These are phyloP conservation scores for Furcifer pardalis DNA, from an alignment of 2,797 vertebrate genomes.

Conservation along the genomic window DNA sequence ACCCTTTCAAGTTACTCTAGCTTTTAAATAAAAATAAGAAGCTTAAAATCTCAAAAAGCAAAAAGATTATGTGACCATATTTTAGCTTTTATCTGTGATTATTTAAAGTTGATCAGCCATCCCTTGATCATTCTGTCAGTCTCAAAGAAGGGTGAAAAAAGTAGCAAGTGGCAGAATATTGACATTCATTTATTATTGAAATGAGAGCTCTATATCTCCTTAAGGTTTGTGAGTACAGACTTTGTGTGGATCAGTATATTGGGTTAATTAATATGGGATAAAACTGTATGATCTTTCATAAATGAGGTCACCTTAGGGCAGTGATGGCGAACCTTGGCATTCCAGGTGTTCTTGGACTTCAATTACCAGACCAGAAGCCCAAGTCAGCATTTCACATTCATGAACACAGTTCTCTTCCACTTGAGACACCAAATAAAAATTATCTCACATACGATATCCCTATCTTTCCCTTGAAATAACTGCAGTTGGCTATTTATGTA, in stretches of 20 bases:
- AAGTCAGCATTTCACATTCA: too few species aligned
- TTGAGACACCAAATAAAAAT: neutral
- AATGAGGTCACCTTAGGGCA: too few species aligned
- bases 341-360: too few species aligned
- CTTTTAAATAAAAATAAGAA: neutral
- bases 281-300: too few species aligned
- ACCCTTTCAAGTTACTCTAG: neutral
- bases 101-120: neutral
- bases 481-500: too few species aligned
- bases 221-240: neutral
- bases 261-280: neutral
- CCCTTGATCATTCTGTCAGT: neutral
- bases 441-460: too few species aligned
- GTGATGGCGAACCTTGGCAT: too few species aligned
- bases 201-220: neutral
- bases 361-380: too few species aligned
- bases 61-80: neutral
- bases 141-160: neutral
- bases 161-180: neutral
- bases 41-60: neutral
- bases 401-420: neutral
- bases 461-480: too few species aligned
- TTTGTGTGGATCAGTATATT: neutral
- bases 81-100: neutral
- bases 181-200: neutral